Evolutionary conservation across 2,113 vertebrate genomes (phyloP).

Genomic region (Candoia aspera): DNA sequence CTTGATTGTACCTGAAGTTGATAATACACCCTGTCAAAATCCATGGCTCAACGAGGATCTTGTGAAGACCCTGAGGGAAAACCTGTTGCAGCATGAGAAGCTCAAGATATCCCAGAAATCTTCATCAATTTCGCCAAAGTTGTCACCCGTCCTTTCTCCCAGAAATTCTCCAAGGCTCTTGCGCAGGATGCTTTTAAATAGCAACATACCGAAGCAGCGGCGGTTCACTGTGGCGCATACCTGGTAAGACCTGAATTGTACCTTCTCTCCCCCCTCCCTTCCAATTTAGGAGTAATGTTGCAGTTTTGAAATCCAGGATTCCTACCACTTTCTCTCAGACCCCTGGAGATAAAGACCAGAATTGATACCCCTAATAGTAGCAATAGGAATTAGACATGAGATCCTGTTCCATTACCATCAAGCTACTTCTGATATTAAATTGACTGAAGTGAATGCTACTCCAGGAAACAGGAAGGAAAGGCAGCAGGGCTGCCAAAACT

Average conservation of each 20-base stretch:
- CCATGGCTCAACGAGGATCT: slow-evolving; percentile 93
- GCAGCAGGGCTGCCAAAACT: slow-evolving; percentile 9
- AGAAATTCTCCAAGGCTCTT: slow-evolving; percentile 93
- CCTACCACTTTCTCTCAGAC: not conserved
- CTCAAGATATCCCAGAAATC: slow-evolving; percentile 82
- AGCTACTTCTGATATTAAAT: slow-evolving; percentile 55
- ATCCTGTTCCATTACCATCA: slow-evolving; percentile 35
- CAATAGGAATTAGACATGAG: slow-evolving; percentile 19
- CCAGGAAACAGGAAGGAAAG: slow-evolving; percentile 57
- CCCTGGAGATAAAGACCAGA: slow-evolving; percentile 23
- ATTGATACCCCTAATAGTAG: not conserved
- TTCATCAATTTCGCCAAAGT: slow-evolving; percentile 85
- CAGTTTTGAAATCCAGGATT: not conserved
- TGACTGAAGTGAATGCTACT: slow-evolving; percentile 50
- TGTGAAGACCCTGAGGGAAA: slow-evolving; percentile 94
- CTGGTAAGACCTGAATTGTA: slow-evolving; percentile 82
- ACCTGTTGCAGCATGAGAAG: slow-evolving; percentile 94
- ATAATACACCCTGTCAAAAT: slow-evolving; percentile 80
- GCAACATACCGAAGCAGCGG: slow-evolving; percentile 93
- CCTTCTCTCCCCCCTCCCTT: not conserved
- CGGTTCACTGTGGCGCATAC: slow-evolving; percentile 98
- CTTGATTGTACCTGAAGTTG: slow-evolving; percentile 86
- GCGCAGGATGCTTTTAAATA: slow-evolving; percentile 92
- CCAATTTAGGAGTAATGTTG: not conserved
- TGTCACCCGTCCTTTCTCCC: slow-evolving; percentile 87